Evolutionary conservation across 2,797 vertebrate genomes (phyloP).

Genomic region (Coregonus suidteri): DNA sequence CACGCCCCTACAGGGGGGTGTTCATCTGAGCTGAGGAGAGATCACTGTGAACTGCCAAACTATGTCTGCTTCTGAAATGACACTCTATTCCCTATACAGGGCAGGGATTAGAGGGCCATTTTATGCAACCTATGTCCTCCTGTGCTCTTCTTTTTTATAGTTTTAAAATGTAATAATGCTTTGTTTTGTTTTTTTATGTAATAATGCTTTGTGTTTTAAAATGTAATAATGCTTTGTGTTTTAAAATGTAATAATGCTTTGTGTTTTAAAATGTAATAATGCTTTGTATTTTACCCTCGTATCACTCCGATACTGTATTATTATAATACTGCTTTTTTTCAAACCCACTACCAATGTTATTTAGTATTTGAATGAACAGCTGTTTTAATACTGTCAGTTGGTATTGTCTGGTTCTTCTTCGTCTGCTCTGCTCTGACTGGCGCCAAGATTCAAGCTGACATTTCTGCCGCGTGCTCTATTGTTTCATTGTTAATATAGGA

Average conservation of each 20-base stretch:
- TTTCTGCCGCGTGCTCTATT: slow-evolving; percentile 42
- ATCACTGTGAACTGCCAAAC: slow-evolving; percentile 22
- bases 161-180: slow-evolving; percentile 40
- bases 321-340: slow-evolving; percentile 11
- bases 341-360: slow-evolving; percentile 27
- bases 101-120: slow-evolving; percentile 35
- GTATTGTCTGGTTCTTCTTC: neutral
- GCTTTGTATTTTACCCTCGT: slow-evolving; percentile 15
- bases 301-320: slow-evolving; percentile 18
- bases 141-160: slow-evolving; percentile 12
- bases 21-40: slow-evolving; percentile 84
- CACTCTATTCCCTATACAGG: neutral
- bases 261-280: slow-evolving; percentile 35
- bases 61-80: neutral
- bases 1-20: slow-evolving; percentile 82
- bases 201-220: slow-evolving; percentile 33
- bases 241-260: neutral
- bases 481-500: slow-evolving; percentile 19
- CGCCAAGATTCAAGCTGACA: slow-evolving; percentile 35
- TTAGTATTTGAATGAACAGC: neutral
- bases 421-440: slow-evolving; percentile 22
- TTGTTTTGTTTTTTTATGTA: no score
- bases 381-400: neutral
- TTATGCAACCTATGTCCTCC: slow-evolving; percentile 19
- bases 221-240: slow-evolving; percentile 30